These are phyloP conservation scores for Mesochorus sp. DNA, from an alignment of 2,888 invertebrate genomes.

Conservation along the genomic window DNA sequence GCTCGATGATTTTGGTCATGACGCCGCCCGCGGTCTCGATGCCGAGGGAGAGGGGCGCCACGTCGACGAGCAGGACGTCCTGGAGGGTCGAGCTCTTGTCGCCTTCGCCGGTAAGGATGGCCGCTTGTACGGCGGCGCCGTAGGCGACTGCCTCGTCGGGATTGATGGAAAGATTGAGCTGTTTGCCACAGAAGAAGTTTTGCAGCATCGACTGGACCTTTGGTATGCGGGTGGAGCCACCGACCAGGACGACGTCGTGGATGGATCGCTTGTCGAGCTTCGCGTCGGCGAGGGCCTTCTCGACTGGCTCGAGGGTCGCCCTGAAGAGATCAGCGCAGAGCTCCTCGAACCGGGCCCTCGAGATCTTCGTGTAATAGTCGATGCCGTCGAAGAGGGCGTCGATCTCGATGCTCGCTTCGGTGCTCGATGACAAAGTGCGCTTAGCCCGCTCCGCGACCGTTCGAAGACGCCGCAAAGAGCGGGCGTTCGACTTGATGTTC, in stretches of 20 bases:
- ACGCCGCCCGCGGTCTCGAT: slow-evolving; percentile 91
- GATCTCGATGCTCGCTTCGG: slow-evolving; percentile 89
- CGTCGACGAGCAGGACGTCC: slow-evolving; percentile 88
- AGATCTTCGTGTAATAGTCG: slow-evolving; percentile 88
- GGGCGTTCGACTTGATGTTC: slow-evolving; percentile 86
- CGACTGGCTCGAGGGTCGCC: slow-evolving; percentile 89
- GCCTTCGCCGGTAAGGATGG: slow-evolving; percentile 88
- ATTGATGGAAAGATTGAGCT: slow-evolving; percentile 94
- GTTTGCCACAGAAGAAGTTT: slow-evolving; percentile 90
- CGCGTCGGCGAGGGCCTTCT: slow-evolving; percentile 89
- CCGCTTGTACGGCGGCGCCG: slow-evolving; percentile 96
- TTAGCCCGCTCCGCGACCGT: slow-evolving; percentile 91
- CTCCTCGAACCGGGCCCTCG: slow-evolving; percentile 89
- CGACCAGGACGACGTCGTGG: slow-evolving; percentile 91
- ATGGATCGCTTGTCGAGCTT: slow-evolving; percentile 89
- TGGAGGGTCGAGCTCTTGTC: slow-evolving; percentile 85
- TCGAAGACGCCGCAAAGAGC: slow-evolving; percentile 87
- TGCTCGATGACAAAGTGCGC: slow-evolving; percentile 89
- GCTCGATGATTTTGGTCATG: slow-evolving; percentile 86
- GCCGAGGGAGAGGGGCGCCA: slow-evolving; percentile 87
- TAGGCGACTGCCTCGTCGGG: slow-evolving; percentile 96
- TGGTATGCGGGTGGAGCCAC: slow-evolving; percentile 91
- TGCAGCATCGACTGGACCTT: slow-evolving; percentile 89
- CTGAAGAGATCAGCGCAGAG: slow-evolving; percentile 88
- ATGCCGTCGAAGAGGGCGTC: slow-evolving; percentile 89